Conservation (phyloP, 2,797 vertebrate genomes). For the Allobates femoralis region DNA sequence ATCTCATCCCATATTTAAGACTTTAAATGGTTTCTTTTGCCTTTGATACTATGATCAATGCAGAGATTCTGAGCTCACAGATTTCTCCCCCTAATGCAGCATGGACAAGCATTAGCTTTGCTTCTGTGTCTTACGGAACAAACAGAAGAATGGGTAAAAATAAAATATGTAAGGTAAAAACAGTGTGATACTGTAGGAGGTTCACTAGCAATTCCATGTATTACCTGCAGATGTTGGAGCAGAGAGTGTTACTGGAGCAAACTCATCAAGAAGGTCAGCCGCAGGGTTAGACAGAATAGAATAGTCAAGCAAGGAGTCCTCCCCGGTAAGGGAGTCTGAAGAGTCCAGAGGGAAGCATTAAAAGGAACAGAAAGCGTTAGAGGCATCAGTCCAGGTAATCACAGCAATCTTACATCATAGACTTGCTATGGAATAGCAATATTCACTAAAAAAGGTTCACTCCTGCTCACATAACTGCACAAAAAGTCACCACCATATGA, state of each 20-base stretch:
- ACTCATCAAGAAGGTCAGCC: slow-evolving; percentile 86
- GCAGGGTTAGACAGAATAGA: slow-evolving; percentile 90
- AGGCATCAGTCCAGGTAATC: neutral
- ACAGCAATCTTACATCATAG: neutral
- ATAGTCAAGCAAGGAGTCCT: slow-evolving; percentile 91
- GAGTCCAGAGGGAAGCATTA: slow-evolving; percentile 67
- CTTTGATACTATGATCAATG: too few relatives aligned
- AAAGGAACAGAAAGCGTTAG: slow-evolving; percentile 65
- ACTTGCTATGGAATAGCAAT: neutral
- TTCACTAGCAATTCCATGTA: slow-evolving; percentile 48
- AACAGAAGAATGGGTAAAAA: neutral
- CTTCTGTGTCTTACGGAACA: neutral
- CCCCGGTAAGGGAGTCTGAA: slow-evolving; percentile 89
- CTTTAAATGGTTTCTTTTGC: too few relatives aligned
- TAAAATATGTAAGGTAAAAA: slow-evolving; percentile 16
- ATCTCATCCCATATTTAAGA: too few relatives aligned
- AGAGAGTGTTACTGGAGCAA: slow-evolving; percentile 85
- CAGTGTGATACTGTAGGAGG: neutral
- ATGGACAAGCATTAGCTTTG: neutral
- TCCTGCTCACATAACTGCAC: too few relatives aligned
- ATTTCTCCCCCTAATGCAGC: neutral
- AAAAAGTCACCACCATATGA: too few relatives aligned
- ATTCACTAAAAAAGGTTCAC: too few relatives aligned
- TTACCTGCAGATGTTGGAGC: slow-evolving; percentile 90
- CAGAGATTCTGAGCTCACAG: too few relatives aligned